A percentile compares a stretch with the other conserved stretches of the same genome.
phyloP scores from a whole-genome alignment of 1,140 invertebrate species.

The Coptotermes formosanus region DNA sequence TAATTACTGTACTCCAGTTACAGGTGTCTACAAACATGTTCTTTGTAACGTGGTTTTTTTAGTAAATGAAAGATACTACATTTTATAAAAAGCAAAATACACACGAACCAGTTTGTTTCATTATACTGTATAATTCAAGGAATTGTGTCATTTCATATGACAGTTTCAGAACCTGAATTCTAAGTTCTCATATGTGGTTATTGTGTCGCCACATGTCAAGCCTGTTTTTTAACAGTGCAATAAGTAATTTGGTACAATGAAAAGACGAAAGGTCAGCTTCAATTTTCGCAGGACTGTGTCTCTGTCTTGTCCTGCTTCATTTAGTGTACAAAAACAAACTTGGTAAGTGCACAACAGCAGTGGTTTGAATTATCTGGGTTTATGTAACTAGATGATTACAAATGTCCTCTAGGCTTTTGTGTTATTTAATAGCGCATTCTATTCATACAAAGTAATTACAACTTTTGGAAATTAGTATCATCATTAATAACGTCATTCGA shows the following conservation, averaged over 20 bases:
- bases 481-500: too few species aligned
- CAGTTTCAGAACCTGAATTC: not conserved
- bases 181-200: not conserved
- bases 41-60: not conserved
- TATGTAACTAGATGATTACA: too few species aligned
- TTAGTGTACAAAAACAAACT: not conserved
- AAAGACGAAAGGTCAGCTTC: not conserved
- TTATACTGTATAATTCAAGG: not conserved
- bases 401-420: too few species aligned
- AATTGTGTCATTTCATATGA: not conserved
- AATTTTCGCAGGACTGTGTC: not conserved
- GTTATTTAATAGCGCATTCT: too few species aligned
- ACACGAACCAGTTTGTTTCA: not conserved
- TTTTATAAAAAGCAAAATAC: not conserved
- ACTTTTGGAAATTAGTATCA: too few species aligned
- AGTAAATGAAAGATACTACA: not conserved
- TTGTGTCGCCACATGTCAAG: constrained; percentile 16
- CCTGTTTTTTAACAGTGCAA: not conserved
- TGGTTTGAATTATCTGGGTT: too few species aligned
- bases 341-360: not conserved
- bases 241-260: not conserved
- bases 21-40: not conserved
- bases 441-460: too few species aligned
- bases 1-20: not conserved
- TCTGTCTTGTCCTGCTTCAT: not conserved